These are phyloP conservation scores for Serripes groenlandicus DNA, from an alignment of 2,888 invertebrate species.

Conservation along the genomic window DNA sequence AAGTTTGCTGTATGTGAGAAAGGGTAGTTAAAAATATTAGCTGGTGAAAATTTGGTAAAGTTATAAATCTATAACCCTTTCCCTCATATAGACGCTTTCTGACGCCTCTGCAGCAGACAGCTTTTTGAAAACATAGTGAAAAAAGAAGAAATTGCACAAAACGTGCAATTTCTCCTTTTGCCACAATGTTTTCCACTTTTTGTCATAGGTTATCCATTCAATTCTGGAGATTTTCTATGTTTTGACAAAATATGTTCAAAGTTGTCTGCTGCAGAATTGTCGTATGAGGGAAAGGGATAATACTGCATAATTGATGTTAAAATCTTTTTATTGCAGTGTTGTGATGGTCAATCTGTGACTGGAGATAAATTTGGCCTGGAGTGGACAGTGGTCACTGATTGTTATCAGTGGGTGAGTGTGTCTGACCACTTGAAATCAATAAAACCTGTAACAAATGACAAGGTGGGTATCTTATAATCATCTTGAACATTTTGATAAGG, in stretches of 20 bases:
- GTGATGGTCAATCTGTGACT: background rate
- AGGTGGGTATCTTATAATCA: background rate
- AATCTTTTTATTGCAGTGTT: constrained; percentile 16
- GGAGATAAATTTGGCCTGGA: constrained; percentile 1
- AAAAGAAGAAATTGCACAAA: too few relatives aligned
- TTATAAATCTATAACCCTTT: too few relatives aligned
- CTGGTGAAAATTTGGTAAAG: too few relatives aligned
- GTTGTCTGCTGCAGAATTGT: background rate
- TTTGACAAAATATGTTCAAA: background rate
- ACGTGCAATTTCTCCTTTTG: too few relatives aligned
- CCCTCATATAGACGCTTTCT: too few relatives aligned
- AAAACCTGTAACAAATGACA: constrained; percentile 12
- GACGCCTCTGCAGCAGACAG: too few relatives aligned
- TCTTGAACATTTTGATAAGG: background rate
- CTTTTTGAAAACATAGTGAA: too few relatives aligned
- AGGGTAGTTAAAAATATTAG: too few relatives aligned
- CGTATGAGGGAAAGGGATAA: background rate
- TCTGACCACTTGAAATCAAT: constrained; percentile 13
- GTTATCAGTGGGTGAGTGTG: constrained; percentile 2
- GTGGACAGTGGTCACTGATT: constrained; percentile 5
- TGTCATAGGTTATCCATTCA: too few relatives aligned
- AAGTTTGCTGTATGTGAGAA: too few relatives aligned
- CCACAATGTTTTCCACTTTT: too few relatives aligned
- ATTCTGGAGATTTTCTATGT: too few relatives aligned
- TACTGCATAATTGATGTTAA: constrained; percentile 6